Percentiles rank a stretch among this genome's conserved stretches.
These are phyloP conservation scores for Periophthalmodon schlosseri DNA, from an alignment of 2,113 vertebrate species.

Conservation along the genomic window DNA sequence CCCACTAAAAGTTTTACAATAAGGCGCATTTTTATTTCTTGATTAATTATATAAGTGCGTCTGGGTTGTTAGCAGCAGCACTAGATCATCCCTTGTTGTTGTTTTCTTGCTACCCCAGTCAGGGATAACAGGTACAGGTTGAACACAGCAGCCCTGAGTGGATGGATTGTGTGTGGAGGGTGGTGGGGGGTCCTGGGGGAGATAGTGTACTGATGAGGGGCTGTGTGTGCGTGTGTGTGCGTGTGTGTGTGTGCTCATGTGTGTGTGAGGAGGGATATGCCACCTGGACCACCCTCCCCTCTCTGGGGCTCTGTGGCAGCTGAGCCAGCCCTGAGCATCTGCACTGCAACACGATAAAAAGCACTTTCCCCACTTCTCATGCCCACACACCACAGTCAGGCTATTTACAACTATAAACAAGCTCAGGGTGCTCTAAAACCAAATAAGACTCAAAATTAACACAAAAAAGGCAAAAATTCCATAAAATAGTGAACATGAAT, in stretches of 20 bases:
- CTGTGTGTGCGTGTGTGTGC: constrained; percentile 7
- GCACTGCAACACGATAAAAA: constrained; percentile 73
- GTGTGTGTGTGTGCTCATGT: constrained; percentile 22
- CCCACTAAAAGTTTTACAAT: too few relatives aligned
- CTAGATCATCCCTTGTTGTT: constrained; percentile 29
- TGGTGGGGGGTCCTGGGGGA: constrained; percentile 32
- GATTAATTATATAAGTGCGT: not conserved
- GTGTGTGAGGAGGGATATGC: constrained; percentile 43
- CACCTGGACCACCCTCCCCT: constrained; percentile 71
- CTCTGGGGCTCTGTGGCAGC: constrained; percentile 71
- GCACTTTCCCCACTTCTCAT: constrained; percentile 48
- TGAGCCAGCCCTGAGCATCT: constrained; percentile 77
- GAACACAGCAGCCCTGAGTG: constrained; percentile 43
- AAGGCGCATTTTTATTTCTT: constrained; percentile 3
- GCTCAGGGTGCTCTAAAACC: constrained; percentile 21
- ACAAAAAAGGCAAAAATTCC: not conserved
- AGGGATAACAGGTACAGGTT: constrained; percentile 56
- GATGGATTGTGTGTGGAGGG: constrained; percentile 2
- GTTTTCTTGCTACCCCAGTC: constrained; percentile 52
- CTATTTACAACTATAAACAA: constrained; percentile 41
- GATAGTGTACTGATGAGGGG: constrained; percentile 39
- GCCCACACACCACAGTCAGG: constrained; percentile 23
- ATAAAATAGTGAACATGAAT: not conserved
- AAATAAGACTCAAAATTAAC: not conserved
- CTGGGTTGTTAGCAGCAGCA: not conserved